Evolutionary conservation across 2,797 vertebrate species (phyloP).

Genomic region (Epinephelus coioides): DNA sequence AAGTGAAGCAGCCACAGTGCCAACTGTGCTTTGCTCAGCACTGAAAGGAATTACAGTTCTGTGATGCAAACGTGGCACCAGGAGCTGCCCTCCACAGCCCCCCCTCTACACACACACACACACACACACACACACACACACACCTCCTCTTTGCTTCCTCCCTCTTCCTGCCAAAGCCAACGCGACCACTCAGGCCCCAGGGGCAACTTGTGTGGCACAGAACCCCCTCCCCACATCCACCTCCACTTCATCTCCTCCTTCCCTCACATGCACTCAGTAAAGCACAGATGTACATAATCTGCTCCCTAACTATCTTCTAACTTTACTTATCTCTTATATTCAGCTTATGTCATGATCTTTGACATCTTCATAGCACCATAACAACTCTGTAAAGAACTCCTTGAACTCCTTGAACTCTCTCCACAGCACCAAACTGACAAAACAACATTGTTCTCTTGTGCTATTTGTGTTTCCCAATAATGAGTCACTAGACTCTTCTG

Average conservation of each 20-base stretch:
- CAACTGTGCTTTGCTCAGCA: constrained; percentile 53
- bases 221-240: constrained; percentile 29
- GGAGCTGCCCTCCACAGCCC: constrained; percentile 50
- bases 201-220: constrained; percentile 83
- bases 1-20: constrained; percentile 24
- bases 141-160: constrained; percentile 55
- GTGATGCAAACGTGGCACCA: constrained; percentile 86
- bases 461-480: background rate
- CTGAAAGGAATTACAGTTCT: constrained; percentile 78
- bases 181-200: constrained; percentile 63
- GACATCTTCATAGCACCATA: background rate
- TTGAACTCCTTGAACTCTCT: background rate
- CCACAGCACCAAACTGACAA: background rate
- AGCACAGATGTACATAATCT: background rate
- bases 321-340: background rate
- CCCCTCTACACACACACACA: constrained; percentile 24
- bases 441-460: background rate
- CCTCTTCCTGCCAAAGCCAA: constrained; percentile 69
- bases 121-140: constrained; percentile 23
- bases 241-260: constrained; percentile 2
- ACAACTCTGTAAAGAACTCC: background rate
- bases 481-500: background rate
- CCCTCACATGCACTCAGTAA: constrained; percentile 6
- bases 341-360: background rate
- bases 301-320: background rate